A percentile compares a stretch with the other conserved stretches of the same genome.
Conservation (phyloP, 2,113 vertebrate genomes). For the Okapia johnstoni region DNA sequence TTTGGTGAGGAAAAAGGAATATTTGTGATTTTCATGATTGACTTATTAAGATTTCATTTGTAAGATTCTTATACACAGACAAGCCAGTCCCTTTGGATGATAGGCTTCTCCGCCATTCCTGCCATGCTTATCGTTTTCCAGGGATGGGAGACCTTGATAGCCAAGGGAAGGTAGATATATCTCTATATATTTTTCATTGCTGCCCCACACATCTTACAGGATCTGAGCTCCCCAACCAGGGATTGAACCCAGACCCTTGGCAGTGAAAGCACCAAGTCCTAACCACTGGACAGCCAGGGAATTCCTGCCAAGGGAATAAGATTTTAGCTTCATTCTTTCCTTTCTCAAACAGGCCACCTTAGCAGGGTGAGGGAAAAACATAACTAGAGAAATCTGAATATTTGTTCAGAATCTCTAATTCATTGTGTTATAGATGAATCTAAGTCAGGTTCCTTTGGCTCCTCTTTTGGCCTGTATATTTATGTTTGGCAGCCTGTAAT, state of each 20-base stretch:
- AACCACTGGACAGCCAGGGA: not conserved
- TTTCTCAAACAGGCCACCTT: not conserved
- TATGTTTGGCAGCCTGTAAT: not conserved
- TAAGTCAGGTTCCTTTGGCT: not conserved
- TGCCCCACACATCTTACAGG: not conserved
- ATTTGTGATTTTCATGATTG: not conserved
- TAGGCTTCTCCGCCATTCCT: not conserved
- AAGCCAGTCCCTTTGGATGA: not conserved
- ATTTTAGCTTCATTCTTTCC: not conserved
- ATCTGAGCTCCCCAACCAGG: not conserved
- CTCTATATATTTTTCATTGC: not conserved
- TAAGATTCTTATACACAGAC: not conserved
- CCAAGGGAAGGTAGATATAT: not conserved
- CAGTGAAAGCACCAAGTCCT: not conserved
- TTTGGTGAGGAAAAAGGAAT: not conserved
- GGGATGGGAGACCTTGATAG: not conserved
- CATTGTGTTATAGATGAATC: not conserved
- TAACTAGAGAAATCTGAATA: not conserved
- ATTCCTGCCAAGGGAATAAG: not conserved
- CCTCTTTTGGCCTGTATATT: not conserved
- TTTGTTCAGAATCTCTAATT: conserved; percentile 13
- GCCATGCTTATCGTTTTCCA: not conserved
- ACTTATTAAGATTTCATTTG: not conserved
- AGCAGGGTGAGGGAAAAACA: not conserved
- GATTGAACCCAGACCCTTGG: not conserved